Evolutionary conservation across 2,797 vertebrate species (phyloP).

Genomic region (Hozukius guyotensis): DNA sequence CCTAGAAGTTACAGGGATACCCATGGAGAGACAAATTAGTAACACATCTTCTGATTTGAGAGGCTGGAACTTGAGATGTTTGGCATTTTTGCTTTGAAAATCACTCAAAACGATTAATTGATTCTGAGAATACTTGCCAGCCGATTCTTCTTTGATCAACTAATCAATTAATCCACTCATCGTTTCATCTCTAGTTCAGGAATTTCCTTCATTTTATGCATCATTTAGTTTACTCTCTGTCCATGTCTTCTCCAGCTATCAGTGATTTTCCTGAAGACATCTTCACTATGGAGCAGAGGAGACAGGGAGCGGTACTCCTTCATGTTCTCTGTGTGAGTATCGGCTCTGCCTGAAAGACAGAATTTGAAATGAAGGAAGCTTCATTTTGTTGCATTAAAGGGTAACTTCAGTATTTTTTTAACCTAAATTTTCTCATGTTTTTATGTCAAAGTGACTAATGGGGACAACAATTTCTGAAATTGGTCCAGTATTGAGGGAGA

Average conservation of each 20-base stretch:
- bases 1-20: neutral
- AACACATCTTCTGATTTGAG: neutral
- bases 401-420: neutral
- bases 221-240: neutral
- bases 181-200: neutral
- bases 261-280: slow-evolving; percentile 85
- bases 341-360: neutral
- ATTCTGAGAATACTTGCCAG: neutral
- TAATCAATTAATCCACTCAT: neutral
- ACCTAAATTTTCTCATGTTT: neutral
- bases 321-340: slow-evolving; percentile 85
- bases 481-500: neutral
- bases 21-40: neutral
- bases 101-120: neutral
- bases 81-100: neutral
- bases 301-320: slow-evolving; percentile 82
- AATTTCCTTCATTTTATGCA: neutral
- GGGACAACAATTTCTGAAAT: neutral
- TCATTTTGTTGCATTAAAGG: neutral
- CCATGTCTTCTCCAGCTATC: slow-evolving; percentile 69
- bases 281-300: slow-evolving; percentile 80
- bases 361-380: neutral
- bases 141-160: neutral
- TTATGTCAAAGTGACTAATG: neutral
- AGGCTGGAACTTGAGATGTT: neutral